These are phyloP conservation scores for Melipona bicolor DNA, from an alignment of 2,888 invertebrate species.

Conservation along the genomic window DNA sequence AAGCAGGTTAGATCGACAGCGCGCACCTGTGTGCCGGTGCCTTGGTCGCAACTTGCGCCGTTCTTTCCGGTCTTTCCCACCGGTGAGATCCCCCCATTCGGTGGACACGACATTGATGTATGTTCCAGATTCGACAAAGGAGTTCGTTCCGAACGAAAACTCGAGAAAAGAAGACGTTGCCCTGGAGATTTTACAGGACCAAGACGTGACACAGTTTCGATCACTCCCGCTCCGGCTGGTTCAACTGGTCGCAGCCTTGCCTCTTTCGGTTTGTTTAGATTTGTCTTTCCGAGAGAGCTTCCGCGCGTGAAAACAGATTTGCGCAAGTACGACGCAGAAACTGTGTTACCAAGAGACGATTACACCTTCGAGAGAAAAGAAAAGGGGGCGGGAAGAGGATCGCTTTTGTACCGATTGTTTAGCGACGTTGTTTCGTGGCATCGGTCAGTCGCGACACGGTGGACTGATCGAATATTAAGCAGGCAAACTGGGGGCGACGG, in stretches of 20 bases:
- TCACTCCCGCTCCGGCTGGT: background rate
- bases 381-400: background rate
- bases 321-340: too few relatives aligned
- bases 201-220: slow-evolving; percentile 1
- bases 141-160: slow-evolving; percentile 17
- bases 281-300: background rate
- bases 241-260: background rate
- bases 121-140: slow-evolving; percentile 32
- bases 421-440: slow-evolving; percentile 22
- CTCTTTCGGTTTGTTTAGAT: background rate
- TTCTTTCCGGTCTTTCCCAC: slow-evolving; percentile 27
- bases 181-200: slow-evolving; percentile 13
- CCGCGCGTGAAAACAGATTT: too few relatives aligned
- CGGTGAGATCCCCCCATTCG: slow-evolving; percentile 3
- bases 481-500: slow-evolving; percentile 40
- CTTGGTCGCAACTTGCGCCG: slow-evolving; percentile 36
- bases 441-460: slow-evolving; percentile 11
- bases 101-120: slow-evolving; percentile 42
- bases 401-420: slow-evolving; percentile 32
- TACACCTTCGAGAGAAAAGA: background rate
- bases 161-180: slow-evolving; percentile 8
- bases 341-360: too few relatives aligned
- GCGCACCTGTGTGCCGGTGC: slow-evolving; percentile 20
- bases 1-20: background rate
- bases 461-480: slow-evolving; percentile 52